phyloP scores from a whole-genome alignment of 2,888 invertebrate genomes.

The Idaea biselata region DNA sequence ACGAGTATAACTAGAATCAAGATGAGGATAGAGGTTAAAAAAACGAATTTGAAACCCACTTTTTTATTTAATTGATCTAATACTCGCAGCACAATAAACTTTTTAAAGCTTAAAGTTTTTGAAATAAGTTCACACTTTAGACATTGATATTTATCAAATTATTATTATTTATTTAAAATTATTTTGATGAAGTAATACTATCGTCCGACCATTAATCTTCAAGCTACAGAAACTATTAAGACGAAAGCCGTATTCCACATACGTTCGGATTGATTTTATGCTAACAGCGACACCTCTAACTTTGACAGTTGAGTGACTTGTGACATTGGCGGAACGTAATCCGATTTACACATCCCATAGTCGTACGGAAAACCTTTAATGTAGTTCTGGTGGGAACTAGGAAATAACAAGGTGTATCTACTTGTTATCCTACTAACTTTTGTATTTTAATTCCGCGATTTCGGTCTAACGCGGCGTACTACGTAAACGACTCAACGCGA shows the following conservation, averaged over 20 bases:
- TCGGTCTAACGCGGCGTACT: too few species aligned
- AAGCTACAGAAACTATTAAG: background rate
- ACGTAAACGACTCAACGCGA: too few species aligned
- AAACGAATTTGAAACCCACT: too few species aligned
- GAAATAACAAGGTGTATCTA: background rate
- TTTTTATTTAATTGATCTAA: too few species aligned
- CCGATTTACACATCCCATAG: background rate
- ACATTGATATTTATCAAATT: too few species aligned
- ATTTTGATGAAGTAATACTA: background rate
- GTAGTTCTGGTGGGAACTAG: background rate
- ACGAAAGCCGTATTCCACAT: background rate
- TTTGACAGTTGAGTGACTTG: conserved; percentile 1
- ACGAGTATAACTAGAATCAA: background rate
- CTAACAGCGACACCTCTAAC: background rate
- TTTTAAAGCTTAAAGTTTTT: too few species aligned
- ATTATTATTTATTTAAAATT: too few species aligned
- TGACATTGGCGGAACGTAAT: background rate
- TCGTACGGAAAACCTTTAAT: background rate
- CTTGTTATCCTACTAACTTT: background rate
- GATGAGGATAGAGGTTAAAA: too few species aligned
- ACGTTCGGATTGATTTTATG: background rate
- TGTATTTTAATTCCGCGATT: background rate
- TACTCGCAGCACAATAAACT: too few species aligned
- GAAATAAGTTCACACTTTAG: too few species aligned
- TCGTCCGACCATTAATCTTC: background rate